A percentile compares a stretch with the other conserved stretches of the same genome.
Evolutionary conservation across 1,140 invertebrate genomes (phyloP).

Genomic region (Trichomalopsis sarcophagae): DNA sequence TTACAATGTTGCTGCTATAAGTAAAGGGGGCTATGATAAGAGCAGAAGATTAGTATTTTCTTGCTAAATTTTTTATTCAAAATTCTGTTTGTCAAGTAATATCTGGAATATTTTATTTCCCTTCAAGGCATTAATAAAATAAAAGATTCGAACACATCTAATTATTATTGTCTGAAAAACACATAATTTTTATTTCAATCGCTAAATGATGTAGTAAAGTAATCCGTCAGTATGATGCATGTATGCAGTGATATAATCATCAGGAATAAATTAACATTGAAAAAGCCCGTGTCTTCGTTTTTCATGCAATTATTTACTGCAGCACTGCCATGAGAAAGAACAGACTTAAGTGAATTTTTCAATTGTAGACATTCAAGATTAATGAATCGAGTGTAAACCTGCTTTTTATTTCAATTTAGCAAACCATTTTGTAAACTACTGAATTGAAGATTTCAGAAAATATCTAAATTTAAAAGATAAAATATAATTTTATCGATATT

Average conservation of each 20-base stretch:
- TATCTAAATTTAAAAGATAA: neutral
- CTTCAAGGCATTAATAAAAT: neutral
- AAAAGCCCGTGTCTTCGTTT: neutral
- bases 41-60: conserved; percentile 41
- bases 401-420: neutral
- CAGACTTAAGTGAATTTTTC: neutral
- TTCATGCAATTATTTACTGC: neutral
- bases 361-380: neutral
- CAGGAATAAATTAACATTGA: neutral
- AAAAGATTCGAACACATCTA: neutral
- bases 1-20: conserved; percentile 4
- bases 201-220: neutral
- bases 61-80: conserved; percentile 12
- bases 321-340: conserved; percentile 29
- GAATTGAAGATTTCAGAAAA: too few relatives aligned
- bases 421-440: too few relatives aligned
- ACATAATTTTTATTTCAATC: neutral
- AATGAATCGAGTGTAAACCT: neutral
- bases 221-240: neutral
- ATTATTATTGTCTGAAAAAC: neutral
- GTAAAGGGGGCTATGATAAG: conserved; percentile 35
- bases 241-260: neutral
- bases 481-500: conserved; percentile 3
- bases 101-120: neutral
- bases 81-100: neutral